Base-by-base conservation (phyloP, 2,113 vertebrate genomes). In the Maccullochella peelii region DNA sequence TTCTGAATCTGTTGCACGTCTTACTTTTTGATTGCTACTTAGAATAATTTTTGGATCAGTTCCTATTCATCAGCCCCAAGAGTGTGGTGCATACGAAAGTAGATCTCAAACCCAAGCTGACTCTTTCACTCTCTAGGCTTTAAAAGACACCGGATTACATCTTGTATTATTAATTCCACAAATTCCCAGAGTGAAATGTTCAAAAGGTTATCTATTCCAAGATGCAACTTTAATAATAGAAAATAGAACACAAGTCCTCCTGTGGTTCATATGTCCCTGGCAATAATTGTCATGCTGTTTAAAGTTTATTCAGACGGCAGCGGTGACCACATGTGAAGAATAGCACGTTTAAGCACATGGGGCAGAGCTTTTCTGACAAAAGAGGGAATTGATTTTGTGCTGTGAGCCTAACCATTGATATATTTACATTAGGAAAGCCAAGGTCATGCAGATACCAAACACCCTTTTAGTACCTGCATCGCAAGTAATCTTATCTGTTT, bases 131-230 rank as follows among this genome's bases (percentile, higher is more conserved):
- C 77, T 58, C 61, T 47, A 7, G 44, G 38, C 74, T 84, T 88
- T 73, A 63, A 85, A 82, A 84, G 66, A 80, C 78, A 71, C n/a
- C 0, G 40, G 70, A 80, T 82, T 84, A 77, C 69, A 72, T 75
- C 70, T 77, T 84, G 79, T 88, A 87, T 86, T 92, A 93, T 92
- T 87, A 89, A 93, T 88, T 86, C 62, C n/a, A 50, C 68, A 87
- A 74, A 90, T 85, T 88, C 91, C 90, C 89, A 52, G 38, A 57
- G 87, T 68, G 84, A 11, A 55, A 20, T 86, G 66, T 76, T 92
- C 63, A 77, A 91, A 91, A 92, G 89, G 87, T 91, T 89, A 88
- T 86, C 89, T 94, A 91, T 93, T 94, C 85, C 88, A 90, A 90
- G 92, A 90, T 81, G 71, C 73, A 67, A 82, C 77, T 89, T 90